Evolutionary conservation across 2,888 invertebrate species (phyloP).

Genomic region (Timandra comae): DNA sequence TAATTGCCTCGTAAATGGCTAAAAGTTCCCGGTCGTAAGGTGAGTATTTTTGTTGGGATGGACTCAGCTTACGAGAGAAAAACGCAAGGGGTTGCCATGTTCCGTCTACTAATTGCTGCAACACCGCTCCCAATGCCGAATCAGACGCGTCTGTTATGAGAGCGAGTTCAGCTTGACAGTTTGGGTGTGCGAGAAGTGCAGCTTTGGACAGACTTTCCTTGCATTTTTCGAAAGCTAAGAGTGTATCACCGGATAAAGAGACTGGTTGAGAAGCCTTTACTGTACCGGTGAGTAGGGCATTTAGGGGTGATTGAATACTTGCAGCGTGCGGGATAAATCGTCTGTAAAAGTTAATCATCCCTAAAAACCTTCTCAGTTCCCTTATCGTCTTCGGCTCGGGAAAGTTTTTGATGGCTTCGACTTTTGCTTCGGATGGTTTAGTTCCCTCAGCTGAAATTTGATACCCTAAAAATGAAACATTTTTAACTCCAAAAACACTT

Average conservation of each 20-base stretch:
- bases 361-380: slow-evolving; percentile 16
- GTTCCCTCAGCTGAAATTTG: background rate
- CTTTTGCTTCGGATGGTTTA: background rate
- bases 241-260: slow-evolving; percentile 12
- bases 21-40: slow-evolving; percentile 44
- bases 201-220: slow-evolving; percentile 28
- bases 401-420: slow-evolving; percentile 1
- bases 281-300: slow-evolving; percentile 11
- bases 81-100: slow-evolving; percentile 40
- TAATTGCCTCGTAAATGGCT: slow-evolving; percentile 38
- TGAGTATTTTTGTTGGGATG: slow-evolving; percentile 33
- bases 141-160: slow-evolving; percentile 43
- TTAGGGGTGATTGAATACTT: slow-evolving; percentile 13
- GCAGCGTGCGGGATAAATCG: slow-evolving; percentile 19
- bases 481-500: background rate
- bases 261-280: slow-evolving; percentile 30
- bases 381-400: slow-evolving; percentile 13
- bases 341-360: slow-evolving; percentile 20
- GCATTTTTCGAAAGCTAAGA: slow-evolving; percentile 23
- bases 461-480: slow-evolving; percentile 3
- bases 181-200: slow-evolving; percentile 35
- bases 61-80: slow-evolving; percentile 35
- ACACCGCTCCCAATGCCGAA: slow-evolving; percentile 36
- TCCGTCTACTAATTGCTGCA: slow-evolving; percentile 32
- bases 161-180: slow-evolving; percentile 25